Conservation (phyloP, 1,140 invertebrate genomes). For the Scaptodrosophila lebanonensis region DNA sequence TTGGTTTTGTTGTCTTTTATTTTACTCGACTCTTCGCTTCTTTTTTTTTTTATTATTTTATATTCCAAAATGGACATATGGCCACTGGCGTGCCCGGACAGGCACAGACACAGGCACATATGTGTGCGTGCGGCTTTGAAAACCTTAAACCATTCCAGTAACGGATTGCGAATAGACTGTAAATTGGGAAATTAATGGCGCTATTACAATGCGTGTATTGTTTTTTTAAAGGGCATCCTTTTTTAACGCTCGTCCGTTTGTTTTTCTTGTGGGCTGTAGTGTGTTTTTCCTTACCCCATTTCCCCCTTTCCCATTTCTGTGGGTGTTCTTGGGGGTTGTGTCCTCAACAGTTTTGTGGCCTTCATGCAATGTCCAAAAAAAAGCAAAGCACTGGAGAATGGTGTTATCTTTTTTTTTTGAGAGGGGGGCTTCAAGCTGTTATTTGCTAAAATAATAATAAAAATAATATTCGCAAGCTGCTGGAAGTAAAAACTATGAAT, state of each 20-base stretch:
- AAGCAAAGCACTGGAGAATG: too few relatives aligned
- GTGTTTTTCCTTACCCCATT: constrained; percentile 12
- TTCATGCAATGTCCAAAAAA: too few relatives aligned
- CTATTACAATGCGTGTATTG: constrained; percentile 69
- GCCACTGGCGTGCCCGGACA: constrained; percentile 57
- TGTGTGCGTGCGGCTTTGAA: constrained; percentile 50
- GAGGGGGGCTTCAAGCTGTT: too few relatives aligned
- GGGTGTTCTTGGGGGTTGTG: too few relatives aligned
- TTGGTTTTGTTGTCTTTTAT: constrained; percentile 50
- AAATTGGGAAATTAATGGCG: constrained; percentile 73
- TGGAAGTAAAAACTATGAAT: too few relatives aligned
- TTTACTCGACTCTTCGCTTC: too few relatives aligned
- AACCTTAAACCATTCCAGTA: constrained; percentile 73
- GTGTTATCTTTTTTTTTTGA: too few relatives aligned
- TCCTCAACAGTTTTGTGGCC: too few relatives aligned
- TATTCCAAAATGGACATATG: constrained; percentile 72
- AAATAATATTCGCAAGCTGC: too few relatives aligned
- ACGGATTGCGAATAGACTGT: constrained; percentile 74
- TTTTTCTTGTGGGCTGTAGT: constrained; percentile 2
- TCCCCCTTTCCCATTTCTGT: constrained; percentile 13
- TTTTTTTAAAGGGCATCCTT: constrained; percentile 64
- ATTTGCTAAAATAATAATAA: too few relatives aligned
- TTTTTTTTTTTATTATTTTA: constrained; percentile 25
- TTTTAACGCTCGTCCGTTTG: neutral
- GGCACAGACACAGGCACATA: constrained; percentile 15